Conservation (phyloP, 2,888 invertebrate genomes). For the Slavum lentiscoides region DNA sequence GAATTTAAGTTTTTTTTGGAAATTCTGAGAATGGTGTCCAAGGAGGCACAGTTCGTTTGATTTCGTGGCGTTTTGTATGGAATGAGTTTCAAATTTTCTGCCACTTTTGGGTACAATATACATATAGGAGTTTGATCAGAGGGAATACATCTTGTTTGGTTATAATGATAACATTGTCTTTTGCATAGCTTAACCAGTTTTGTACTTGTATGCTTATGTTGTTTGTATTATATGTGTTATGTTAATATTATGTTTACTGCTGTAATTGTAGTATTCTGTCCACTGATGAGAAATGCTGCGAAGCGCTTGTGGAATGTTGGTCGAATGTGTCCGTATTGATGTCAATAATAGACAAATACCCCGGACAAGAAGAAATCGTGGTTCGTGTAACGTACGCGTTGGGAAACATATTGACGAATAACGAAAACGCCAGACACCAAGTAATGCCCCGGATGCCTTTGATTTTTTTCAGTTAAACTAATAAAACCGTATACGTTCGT, state of each 20-base stretch:
- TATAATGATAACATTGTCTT: too few relatives aligned
- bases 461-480: conserved; percentile 4
- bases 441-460: conserved; percentile 58
- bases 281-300: conserved; percentile 74
- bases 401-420: conserved; percentile 81
- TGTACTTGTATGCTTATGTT: too few relatives aligned
- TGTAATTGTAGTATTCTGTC: conserved; percentile 70
- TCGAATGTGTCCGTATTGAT: conserved; percentile 61
- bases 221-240: background rate
- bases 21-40: too few relatives aligned
- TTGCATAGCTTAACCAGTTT: too few relatives aligned
- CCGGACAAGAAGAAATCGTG: conserved; percentile 72
- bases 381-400: conserved; percentile 80
- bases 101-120: too few relatives aligned
- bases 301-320: conserved; percentile 65
- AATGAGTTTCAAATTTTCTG: too few relatives aligned
- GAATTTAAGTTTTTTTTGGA: too few relatives aligned
- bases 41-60: too few relatives aligned
- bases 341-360: conserved; percentile 69
- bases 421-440: conserved; percentile 71
- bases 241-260: background rate
- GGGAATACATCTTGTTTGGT: too few relatives aligned
- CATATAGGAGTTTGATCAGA: too few relatives aligned
- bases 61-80: too few relatives aligned
- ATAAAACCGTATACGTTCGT: conserved; percentile 4